Percentiles rank a stretch among this genome's conserved stretches.
Conservation (phyloP, 2,797 vertebrate species). For the Sebastes steindachneri region DNA sequence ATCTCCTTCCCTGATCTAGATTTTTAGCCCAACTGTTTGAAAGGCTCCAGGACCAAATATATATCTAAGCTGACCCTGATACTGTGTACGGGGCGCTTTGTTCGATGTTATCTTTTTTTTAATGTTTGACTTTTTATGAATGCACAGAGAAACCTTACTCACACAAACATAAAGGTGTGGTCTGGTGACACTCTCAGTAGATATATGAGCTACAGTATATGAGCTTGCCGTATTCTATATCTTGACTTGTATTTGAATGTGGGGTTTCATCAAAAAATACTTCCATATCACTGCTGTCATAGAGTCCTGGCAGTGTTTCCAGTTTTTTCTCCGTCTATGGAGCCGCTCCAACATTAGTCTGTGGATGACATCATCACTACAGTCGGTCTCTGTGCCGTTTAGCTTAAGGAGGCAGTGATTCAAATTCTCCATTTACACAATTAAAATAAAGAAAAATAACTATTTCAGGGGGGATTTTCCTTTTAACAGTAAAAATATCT, state of each 20-base stretch:
- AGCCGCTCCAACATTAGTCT: constrained; percentile 24
- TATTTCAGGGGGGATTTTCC: background rate
- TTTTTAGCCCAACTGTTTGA: too few relatives aligned
- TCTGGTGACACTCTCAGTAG: background rate
- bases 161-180: background rate
- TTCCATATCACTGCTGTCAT: background rate
- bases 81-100: background rate
- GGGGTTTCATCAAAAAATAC: background rate
- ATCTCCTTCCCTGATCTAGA: too few relatives aligned
- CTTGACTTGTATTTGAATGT: background rate
- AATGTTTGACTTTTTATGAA: background rate
- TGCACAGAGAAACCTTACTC: background rate
- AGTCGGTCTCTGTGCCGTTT: constrained; percentile 4
- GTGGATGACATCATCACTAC: constrained; percentile 54
- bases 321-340: constrained; percentile 21
- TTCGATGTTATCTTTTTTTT: background rate
- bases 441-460: too few relatives aligned
- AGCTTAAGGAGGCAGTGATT: background rate
- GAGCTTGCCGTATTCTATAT: background rate
- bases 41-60: background rate
- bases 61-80: background rate
- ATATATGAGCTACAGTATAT: background rate
- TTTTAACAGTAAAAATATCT: background rate
- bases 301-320: constrained; percentile 8
- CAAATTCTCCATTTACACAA: background rate